Evolutionary conservation across 1,140 invertebrate species (phyloP).

Genomic region (Andricus grossulariae): DNA sequence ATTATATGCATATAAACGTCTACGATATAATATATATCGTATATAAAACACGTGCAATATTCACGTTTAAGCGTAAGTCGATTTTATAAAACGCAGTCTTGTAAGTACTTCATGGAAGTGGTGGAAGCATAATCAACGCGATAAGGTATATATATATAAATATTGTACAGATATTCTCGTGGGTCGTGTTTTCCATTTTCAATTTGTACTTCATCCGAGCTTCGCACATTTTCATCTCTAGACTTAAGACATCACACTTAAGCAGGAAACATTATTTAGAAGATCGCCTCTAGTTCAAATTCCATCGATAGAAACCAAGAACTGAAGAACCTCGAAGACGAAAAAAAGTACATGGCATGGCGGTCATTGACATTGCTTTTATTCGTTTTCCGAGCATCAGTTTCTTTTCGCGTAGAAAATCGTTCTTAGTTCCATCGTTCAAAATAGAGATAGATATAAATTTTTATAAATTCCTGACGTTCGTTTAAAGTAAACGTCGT

Average conservation of each 20-base stretch:
- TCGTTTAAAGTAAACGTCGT: neutral
- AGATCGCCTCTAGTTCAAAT: constrained; percentile 30
- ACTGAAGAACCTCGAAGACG: constrained; percentile 26
- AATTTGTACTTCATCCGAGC: constrained; percentile 15
- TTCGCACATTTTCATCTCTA: constrained; percentile 8
- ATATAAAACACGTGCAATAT: constrained; percentile 53
- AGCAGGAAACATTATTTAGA: constrained; percentile 12
- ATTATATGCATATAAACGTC: constrained; percentile 40
- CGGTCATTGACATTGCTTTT: constrained; percentile 32
- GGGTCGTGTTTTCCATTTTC: constrained; percentile 9
- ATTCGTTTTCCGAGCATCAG: constrained; percentile 7
- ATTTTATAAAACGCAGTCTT: constrained; percentile 52
- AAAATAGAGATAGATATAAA: neutral
- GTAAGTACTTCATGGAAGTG: constrained; percentile 47
- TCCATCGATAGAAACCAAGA: neutral
- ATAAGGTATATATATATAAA: constrained; percentile 13
- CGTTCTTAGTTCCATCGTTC: constrained; percentile 17
- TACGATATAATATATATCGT: constrained; percentile 40
- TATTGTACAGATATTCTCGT: neutral
- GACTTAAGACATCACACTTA: constrained; percentile 15
- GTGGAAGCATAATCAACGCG: constrained; percentile 37
- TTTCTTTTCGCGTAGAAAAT: neutral
- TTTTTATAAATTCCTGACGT: constrained; percentile 5
- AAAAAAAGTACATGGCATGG: constrained; percentile 30
- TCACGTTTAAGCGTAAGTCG: constrained; percentile 43